Conservation (phyloP, 2,113 vertebrate genomes). For the Macaca nemestrina region DNA sequence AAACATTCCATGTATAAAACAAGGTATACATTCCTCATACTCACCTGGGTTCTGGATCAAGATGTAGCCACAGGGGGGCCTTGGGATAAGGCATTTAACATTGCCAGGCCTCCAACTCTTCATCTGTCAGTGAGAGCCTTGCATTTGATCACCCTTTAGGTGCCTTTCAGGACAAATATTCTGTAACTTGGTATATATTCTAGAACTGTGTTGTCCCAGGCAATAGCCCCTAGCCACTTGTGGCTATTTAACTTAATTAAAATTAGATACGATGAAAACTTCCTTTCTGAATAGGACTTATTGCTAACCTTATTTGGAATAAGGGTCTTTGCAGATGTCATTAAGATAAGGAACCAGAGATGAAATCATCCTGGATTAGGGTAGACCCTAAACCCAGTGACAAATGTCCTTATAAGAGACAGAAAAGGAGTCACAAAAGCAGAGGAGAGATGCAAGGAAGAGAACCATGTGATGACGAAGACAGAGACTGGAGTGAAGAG, state of each 20-base stretch:
- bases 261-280: background rate
- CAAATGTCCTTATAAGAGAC: background rate
- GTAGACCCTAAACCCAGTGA: background rate
- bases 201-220: background rate
- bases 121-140: rapidly evolving
- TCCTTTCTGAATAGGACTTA: background rate
- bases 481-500: background rate
- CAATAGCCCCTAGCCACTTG: background rate
- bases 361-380: background rate
- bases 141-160: background rate
- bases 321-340: background rate
- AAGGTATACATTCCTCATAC: background rate
- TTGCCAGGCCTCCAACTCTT: too few relatives aligned
- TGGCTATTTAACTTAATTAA: background rate
- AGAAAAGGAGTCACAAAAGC: background rate
- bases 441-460: background rate
- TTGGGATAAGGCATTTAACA: rapidly evolving
- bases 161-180: background rate
- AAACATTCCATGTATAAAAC: background rate
- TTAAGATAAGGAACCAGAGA: background rate
- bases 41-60: background rate
- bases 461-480: background rate
- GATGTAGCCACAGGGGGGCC: rapidly evolving
- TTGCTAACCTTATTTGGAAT: background rate
- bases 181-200: background rate